Evolutionary conservation across 1,140 invertebrate genomes (phyloP).

Genomic region (Ceratitis capitata): DNA sequence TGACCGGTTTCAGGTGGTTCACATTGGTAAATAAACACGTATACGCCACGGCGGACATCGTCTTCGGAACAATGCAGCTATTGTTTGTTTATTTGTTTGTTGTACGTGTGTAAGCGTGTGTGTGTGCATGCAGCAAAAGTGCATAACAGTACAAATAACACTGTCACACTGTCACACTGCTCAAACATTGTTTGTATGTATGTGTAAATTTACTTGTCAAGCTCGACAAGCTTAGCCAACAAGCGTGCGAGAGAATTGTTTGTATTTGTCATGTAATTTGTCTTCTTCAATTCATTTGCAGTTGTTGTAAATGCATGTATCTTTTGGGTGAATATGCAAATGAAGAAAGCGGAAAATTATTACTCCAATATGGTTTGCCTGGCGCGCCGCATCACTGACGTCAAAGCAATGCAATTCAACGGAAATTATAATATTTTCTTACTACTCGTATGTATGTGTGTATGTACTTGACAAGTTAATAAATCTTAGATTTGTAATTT

Average conservation of each 20-base stretch:
- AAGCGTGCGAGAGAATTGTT: no score
- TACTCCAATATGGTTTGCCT: background rate
- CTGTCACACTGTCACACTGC: no score
- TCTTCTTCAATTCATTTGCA: background rate
- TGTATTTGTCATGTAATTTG: no score
- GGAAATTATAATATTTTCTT: background rate
- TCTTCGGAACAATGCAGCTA: background rate
- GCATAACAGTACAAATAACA: background rate
- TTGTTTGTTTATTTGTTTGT: background rate
- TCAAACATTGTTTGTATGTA: background rate
- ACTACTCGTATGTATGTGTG: no score
- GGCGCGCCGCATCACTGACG: background rate
- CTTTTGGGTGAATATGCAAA: background rate
- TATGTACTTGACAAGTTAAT: background rate
- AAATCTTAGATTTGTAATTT: background rate
- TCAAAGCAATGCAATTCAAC: background rate
- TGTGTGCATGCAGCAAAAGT: background rate
- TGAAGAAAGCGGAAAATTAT: background rate
- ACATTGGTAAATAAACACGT: conserved; percentile 11
- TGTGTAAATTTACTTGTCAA: conserved; percentile 20
- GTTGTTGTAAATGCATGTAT: background rate
- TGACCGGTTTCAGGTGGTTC: background rate
- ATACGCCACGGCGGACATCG: background rate
- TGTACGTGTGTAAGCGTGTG: no score
- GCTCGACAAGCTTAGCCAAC: background rate